Base-by-base conservation (phyloP, 2,113 vertebrate species). In the Pachypanchax playfairii region DNA sequence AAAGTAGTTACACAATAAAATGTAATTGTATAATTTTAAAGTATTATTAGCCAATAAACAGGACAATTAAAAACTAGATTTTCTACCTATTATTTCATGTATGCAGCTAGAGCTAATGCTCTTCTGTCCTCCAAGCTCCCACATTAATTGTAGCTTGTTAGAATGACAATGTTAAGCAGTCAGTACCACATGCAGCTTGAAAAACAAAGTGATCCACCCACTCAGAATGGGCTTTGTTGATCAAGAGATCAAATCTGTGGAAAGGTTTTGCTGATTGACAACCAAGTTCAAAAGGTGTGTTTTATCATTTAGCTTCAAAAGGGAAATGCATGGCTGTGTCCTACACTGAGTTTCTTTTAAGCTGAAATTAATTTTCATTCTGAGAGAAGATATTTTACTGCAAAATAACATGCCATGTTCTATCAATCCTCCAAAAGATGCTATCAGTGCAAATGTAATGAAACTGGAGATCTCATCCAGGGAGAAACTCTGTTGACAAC, bases 391-490 rank as follows among this genome's bases (percentile, higher is more conserved):
- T 31, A 51, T 74, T 84, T 77, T 38, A 56, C 36, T 66, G 56
- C 75, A 65, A 80, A 88, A 84, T 80, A 84, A 85, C 75, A 83
- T 66, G 48, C 56, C 66, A 62, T 57, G 65, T 75, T 72, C 72
- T 70, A 72, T 88, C 75, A 55, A n/a, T 77, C 81, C 56, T 24
- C 54, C 15, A 4, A 53, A 35, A 85, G 79, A 88, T 84, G 54
- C 54, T 86, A 86, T 87, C 76, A 24, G 42, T 54, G 35, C 61
- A 47, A 59, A 70, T 50, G 56, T 81, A 87, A 90, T 88, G 72
- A 87, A 86, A 90, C 73, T 44, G 44, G 41, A 77, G 80, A 87
- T 88, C 75, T 79, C 77, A 89, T 86, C 78, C 62, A 51, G 54
- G 67, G 66, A 81, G 59, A 77, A 80, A 70, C 57, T 69, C 58